Conservation (phyloP, 1,140 invertebrate species). For the Drosophila nebulosa region DNA sequence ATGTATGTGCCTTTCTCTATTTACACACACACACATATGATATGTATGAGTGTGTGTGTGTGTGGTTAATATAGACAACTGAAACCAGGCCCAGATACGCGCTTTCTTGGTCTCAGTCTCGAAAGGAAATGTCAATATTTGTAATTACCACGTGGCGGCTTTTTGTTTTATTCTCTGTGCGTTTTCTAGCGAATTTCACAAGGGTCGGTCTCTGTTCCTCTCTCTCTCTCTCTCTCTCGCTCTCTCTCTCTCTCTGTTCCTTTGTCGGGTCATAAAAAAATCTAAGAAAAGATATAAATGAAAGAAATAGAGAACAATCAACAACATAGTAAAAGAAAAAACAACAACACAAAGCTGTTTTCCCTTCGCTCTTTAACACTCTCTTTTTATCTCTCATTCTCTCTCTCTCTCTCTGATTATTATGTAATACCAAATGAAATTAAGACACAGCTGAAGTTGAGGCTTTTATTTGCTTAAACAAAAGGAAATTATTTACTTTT, state of each 20-base stretch:
- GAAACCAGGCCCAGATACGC: not conserved
- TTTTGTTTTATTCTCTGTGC: slow-evolving; percentile 6
- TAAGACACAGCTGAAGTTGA: not conserved
- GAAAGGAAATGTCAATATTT: slow-evolving; percentile 15
- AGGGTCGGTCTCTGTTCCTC: slow-evolving; percentile 3
- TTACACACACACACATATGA: not conserved
- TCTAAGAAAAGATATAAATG: not conserved
- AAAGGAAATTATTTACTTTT: not conserved
- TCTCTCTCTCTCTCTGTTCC: not conserved
- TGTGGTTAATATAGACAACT: not conserved
- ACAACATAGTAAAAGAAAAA: no score
- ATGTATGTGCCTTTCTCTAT: not conserved
- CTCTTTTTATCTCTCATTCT: not conserved
- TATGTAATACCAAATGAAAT: not conserved
- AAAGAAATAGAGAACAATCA: not conserved
- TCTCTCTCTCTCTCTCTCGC: no score
- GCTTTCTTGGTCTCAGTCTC: not conserved
- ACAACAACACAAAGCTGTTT: not conserved
- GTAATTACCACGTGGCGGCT: slow-evolving; percentile 11
- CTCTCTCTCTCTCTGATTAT: not conserved
- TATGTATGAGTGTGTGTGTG: not conserved
- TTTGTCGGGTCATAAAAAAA: slow-evolving; percentile 1
- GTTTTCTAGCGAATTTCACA: slow-evolving; percentile 10
- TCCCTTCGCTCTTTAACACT: not conserved
- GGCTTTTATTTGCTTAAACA: slow-evolving; percentile 1